Evolutionary conservation across 2,888 invertebrate species (phyloP), one percentile per base, ranked within the genome.

Genomic region (Cyclophora albipunctata): DNA sequence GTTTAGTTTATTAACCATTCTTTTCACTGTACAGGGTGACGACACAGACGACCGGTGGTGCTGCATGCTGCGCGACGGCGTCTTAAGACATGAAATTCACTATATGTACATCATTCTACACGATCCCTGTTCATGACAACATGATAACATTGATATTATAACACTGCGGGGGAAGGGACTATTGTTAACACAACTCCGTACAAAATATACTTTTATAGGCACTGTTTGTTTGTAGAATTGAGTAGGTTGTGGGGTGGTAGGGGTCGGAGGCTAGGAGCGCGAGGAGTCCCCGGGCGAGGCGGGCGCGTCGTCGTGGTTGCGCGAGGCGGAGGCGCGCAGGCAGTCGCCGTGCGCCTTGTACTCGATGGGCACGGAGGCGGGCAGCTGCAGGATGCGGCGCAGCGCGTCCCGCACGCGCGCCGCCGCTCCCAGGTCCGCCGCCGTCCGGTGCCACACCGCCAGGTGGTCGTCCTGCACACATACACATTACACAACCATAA

Each of bases 391-490:
- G 74, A 99, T 95, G 79, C 98, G 92, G 69, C 96, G 94, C 70
- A 99, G 89, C 45, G 98, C 97, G 89, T 99, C 99, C 62, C 98
- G 92, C 69, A 99, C 98, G 71, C 98, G 92, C 61, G 93, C 93
- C 66, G 96, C 97, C 61, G 96, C 96, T 59, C 91, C 92, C 73
- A 93, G 92, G 90, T 99, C 98, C 59, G 94, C 92, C 49, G 98
- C 97, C 63, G 96, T 98, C 81, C 96, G 93, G 87, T 98, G 98
- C 98, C 99, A 99, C 69, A 99, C 93, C 62, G 98, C 97, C 72
- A 99, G 92, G 78, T 97, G 95, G 78, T 98, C 98, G 87, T 98
- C 98, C 95, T 97, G 74, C 20, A 0, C n/a, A n/a, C n/a, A n/a
- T n/a, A n/a, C n/a, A n/a, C 64, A 66, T 47, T 7, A 46, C 44